These are phyloP conservation scores for Notiomystis cincta DNA, from an alignment of 2,113 vertebrate genomes.

Conservation along the genomic window DNA sequence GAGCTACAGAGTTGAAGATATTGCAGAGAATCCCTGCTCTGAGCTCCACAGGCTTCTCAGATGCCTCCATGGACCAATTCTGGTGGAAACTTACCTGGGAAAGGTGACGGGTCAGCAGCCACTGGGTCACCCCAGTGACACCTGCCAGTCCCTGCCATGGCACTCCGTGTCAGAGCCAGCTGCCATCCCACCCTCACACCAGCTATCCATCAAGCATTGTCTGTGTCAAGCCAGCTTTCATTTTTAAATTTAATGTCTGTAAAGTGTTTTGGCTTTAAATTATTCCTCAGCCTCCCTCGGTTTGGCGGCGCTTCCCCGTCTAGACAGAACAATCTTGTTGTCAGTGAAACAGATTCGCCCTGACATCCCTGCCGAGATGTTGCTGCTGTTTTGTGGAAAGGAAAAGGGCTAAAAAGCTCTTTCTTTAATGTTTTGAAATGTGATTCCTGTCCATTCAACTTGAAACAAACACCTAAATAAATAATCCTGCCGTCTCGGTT, in stretches of 20 bases:
- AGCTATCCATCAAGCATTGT: background rate
- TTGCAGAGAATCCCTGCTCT: background rate
- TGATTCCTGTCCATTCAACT: conserved; percentile 15
- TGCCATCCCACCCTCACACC: background rate
- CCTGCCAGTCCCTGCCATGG: background rate
- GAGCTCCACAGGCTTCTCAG: background rate
- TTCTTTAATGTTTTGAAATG: background rate
- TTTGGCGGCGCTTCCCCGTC: conserved; percentile 31
- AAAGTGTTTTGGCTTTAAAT: conserved; percentile 55
- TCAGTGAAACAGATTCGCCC: conserved; percentile 64
- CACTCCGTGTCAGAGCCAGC: background rate
- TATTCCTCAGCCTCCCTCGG: conserved; percentile 44
- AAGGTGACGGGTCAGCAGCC: background rate
- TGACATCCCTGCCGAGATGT: conserved; percentile 29
- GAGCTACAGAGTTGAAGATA: too few species aligned
- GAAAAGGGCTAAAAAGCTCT: conserved; percentile 8
- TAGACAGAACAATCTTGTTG: conserved; percentile 63
- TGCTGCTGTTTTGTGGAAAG: conserved; percentile 13
- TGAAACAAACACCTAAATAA: conserved; percentile 17
- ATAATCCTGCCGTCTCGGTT: background rate
- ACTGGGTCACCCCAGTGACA: background rate
- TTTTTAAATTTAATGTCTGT: background rate
- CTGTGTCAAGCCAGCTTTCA: background rate
- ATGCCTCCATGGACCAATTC: accelerated
- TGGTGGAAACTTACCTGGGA: background rate